Evolutionary conservation across 2,113 vertebrate genomes (phyloP), one percentile per base, ranked within the genome.

Genomic region (Rhineura floridana): DNA sequence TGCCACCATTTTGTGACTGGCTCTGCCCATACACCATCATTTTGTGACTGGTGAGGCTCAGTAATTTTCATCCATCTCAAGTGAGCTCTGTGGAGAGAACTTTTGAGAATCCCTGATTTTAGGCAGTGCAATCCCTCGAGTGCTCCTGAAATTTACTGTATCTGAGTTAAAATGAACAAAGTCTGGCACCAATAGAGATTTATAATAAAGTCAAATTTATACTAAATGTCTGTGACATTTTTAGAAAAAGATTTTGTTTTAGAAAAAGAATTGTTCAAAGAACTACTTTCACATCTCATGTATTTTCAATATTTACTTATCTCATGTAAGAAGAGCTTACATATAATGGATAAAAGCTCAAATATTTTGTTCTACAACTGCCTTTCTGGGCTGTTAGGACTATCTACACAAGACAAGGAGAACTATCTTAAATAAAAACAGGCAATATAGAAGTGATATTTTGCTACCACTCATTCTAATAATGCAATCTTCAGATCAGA

Each of bases 281-380:
- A 67, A 90, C 78, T 69, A 87, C 6, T 81, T 91, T 84, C 25
- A 92, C 15, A 87, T 25, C 4, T 89, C 72, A 90, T n/a, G 30
- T 67, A 90, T 23, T 88, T 88, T 79, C 55, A 86, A 88, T 76
- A 23, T 30, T 48, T n/a, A 88, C 39, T 80, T 83, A 2, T 50
- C 62, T 52, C 44, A 39, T 59, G 10, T 44, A 17, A 70, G 48
- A 42, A 17, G 7, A 39, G 3, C n/a, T 48, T 39, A 6, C 0
- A 72, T 39, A 36, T 72, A 72, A 8, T 84, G 48, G 46, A 39
- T 6, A 52, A 39, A 84, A 42, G 52, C 67, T 72, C n/a, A 55
- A 72, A 33, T 70, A 25, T 46, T 70, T 73, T 72, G 30, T 42
- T 63, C 42, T 33, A 4, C 0, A 82, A 30, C 7, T 36, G 39